phyloP scores from a whole-genome alignment of 2,888 invertebrate species.

The Brachypalpus laphriformis region DNA sequence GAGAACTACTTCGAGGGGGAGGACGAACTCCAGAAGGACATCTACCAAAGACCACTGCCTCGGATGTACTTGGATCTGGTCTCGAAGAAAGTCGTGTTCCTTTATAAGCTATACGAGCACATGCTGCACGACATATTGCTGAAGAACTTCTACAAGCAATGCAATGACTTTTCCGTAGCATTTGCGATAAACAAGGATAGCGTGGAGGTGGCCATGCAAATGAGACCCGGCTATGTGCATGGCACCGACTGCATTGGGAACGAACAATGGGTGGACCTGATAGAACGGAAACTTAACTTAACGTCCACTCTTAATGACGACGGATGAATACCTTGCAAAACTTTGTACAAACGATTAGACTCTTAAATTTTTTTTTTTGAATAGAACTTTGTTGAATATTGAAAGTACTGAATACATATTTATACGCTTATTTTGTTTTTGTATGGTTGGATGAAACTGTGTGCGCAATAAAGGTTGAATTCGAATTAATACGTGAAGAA shows the following conservation, averaged over 20 bases:
- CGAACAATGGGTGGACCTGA: constrained; percentile 69
- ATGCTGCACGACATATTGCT: constrained; percentile 77
- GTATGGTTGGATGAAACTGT: not conserved
- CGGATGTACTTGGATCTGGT: constrained; percentile 59
- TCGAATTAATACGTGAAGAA: too few species aligned
- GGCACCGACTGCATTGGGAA: constrained; percentile 75
- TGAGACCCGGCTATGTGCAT: constrained; percentile 73
- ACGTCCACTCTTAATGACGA: not conserved
- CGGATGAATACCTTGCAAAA: not conserved
- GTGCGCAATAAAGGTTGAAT: not conserved
- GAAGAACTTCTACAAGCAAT: constrained; percentile 76
- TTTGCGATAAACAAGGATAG: constrained; percentile 75
- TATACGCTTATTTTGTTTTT: not conserved
- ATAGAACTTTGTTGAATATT: not conserved
- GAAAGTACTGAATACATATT: not conserved
- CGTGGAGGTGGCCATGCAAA: constrained; percentile 76
- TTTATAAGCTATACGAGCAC: constrained; percentile 77
- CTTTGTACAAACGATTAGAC: not conserved
- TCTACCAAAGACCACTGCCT: constrained; percentile 75
- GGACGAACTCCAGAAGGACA: constrained; percentile 12
- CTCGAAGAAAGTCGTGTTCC: constrained; percentile 76
- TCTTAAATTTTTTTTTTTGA: too few species aligned
- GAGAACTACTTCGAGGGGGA: constrained; percentile 71
- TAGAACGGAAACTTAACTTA: constrained; percentile 23
- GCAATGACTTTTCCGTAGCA: constrained; percentile 75